Evolutionary conservation across 2,797 vertebrate genomes (phyloP), one percentile per base, ranked within the genome.

Genomic region (Aulostomus chinensis): DNA sequence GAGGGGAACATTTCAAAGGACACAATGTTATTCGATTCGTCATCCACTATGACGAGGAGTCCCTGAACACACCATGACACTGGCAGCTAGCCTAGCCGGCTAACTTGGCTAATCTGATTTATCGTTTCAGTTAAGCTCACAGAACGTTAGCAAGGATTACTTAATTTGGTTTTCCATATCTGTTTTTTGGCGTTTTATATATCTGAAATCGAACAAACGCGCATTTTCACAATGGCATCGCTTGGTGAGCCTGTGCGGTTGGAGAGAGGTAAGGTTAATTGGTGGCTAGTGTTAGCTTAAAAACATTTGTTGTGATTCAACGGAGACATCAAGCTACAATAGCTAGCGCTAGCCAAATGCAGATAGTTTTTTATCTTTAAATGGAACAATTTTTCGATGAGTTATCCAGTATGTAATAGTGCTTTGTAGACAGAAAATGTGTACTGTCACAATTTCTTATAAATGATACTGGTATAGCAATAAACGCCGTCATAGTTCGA

Each of bases 211-310:
- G 10, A 42, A 16, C 0, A 31, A 1, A 3, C 4, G 10, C 4
- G 21, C 2, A 7, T 5, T 49, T 18, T 1, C 26, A 89, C 70
- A 81, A 99, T 99, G 97, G 96, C 96, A 80, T 93, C 95, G 45
- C 76, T 95, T 30, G 93, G 94, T 0, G 97, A 99, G 40, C 92
- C 97, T 9, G 94, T 98, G 26, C 91, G 95, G 37, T 58, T 99
- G 88, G 96, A 98, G 87, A 86, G 95, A 92, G 97, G 97, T 97
- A 87, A 80, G 24, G 36, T 80, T 75, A 73, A 81, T 60, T 51
- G 57, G 81, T 78, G 47, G 70, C 73, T 78, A 63, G 58, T 17
- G 67, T 45, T 82, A 81, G 75, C 81, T 64, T 8, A 12, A 14
- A 39, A 40, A 66, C 61, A 68, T n/a, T 78, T 79, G 76, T 73